Evolutionary conservation across 2,113 vertebrate species (phyloP), one percentile per base, ranked within the genome.

Genomic region (Cranoglanis bouderius): DNA sequence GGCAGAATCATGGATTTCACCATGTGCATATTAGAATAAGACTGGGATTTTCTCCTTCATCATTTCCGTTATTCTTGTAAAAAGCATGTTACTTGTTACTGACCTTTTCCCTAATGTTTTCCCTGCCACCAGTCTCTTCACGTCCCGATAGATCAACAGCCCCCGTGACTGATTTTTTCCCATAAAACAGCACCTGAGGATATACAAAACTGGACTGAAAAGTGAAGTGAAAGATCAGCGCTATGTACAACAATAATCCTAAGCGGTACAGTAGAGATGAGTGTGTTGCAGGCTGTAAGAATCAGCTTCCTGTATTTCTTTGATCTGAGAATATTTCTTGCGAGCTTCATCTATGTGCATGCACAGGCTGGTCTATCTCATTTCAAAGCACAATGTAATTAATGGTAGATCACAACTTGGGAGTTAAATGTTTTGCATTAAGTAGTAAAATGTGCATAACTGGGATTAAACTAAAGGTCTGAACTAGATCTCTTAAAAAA

Each of bases 361-460:
- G 19, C 4, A 5, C 29, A 14, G 43, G 40, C 74, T 32, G 16
- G 49, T 85, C 7, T 32, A 55, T 65, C 10, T 40, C 16, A n/a
- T 46, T 40, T 51, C 57, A 29, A 51, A 82, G 61, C 84, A 63
- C 32, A 75, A 18, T 87, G 43, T 72, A 53, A 57, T 70, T 78
- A 65, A 53, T 75, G 61, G 32, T 46, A 32, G 57, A 24, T 4
- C 26, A 84, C 18, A 80, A 3, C 4, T n/a, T n/a, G 16, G 67
- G 38, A 70, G 86, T 67, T 55, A 26, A 57, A 46, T 26, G 10
- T 19, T 3, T 85, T 43, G 19, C 19, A 40, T 86, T 77, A 53
- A 14, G 32, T 59, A 43, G 32, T 75, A 40, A 40, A 38, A 38
- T 72, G 63, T 74, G 51, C 43, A 26, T 40, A 29, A 78, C 74